Percentiles rank a stretch among this genome's conserved stretches.
These are phyloP conservation scores for Gari tellinella DNA, from an alignment of 2,888 invertebrate species.

Conservation along the genomic window DNA sequence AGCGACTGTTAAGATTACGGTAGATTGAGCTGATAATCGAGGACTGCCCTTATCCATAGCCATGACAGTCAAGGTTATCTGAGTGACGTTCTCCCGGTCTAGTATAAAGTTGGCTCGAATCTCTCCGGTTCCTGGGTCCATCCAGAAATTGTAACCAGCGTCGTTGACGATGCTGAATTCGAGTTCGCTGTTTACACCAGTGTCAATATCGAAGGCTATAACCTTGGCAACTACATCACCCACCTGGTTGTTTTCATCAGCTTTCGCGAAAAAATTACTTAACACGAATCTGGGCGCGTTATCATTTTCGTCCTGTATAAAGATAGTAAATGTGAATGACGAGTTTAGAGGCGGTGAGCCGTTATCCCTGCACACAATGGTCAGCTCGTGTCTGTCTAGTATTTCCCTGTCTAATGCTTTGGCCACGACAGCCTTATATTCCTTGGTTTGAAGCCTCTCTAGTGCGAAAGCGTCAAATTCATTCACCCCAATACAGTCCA, in stretches of 20 bases:
- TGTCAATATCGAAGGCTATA: conserved; percentile 66
- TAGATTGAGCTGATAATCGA: conserved; percentile 48
- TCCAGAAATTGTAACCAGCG: conserved; percentile 57
- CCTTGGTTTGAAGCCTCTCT: conserved; percentile 68
- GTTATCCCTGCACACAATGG: conserved; percentile 63
- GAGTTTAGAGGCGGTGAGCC: conserved; percentile 64
- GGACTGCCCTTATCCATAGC: conserved; percentile 66
- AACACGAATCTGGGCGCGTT: conserved; percentile 93
- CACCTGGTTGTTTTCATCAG: conserved; percentile 70
- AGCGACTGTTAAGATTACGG: conserved; percentile 60
- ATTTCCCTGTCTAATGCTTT: conserved; percentile 61
- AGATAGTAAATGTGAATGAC: conserved; percentile 61
- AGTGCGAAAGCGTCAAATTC: conserved; percentile 64
- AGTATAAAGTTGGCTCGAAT: conserved; percentile 67
- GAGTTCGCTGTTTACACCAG: conserved; percentile 67
- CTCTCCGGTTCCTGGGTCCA: conserved; percentile 68
- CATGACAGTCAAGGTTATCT: conserved; percentile 63
- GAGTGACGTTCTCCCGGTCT: conserved; percentile 69
- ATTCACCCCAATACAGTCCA: conserved; percentile 69
- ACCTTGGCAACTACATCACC: conserved; percentile 67
- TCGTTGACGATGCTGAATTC: conserved; percentile 59
- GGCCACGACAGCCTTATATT: conserved; percentile 71
- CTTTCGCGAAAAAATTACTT: conserved; percentile 62
- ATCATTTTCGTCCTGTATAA: conserved; percentile 94
- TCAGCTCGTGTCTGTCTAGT: conserved; percentile 50